Evolutionary conservation across 2,113 vertebrate genomes (phyloP).

Genomic region (Pelecanoides urinatrix): DNA sequence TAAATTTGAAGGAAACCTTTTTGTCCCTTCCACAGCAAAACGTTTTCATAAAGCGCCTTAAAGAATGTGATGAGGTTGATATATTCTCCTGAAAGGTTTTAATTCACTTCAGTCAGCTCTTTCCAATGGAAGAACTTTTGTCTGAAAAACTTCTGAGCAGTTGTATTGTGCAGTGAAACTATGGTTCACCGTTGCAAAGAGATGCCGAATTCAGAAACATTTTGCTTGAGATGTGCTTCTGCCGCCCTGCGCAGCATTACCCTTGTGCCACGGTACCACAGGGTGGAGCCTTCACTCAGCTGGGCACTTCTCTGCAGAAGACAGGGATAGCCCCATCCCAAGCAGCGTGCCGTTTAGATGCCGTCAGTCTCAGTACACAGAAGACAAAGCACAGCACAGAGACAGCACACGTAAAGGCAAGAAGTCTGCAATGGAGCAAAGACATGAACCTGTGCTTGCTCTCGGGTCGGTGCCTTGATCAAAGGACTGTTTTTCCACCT

Average conservation of each 20-base stretch:
- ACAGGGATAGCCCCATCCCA: not conserved
- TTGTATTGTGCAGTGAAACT: not conserved
- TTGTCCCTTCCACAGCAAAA: not conserved
- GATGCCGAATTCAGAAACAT: not conserved
- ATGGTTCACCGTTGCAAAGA: not conserved
- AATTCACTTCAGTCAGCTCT: not conserved
- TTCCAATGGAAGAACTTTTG: not conserved
- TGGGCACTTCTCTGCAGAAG: not conserved
- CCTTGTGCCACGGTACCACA: accelerated
- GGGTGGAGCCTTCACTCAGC: not conserved
- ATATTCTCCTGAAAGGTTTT: not conserved
- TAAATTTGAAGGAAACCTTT: not conserved
- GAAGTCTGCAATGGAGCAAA: not conserved
- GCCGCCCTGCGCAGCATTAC: not conserved
- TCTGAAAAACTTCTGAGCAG: not conserved
- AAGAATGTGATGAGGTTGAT: not conserved
- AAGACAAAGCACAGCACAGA: not conserved
- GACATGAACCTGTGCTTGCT: not conserved
- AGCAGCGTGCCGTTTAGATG: not conserved
- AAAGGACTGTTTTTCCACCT: not conserved
- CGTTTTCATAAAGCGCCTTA: not conserved
- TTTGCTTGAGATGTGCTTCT: not conserved
- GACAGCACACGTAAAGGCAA: not conserved
- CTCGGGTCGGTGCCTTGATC: not conserved
- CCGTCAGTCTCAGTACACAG: not conserved